These are phyloP conservation scores for Anomalospiza imberbis DNA, from an alignment of 2,797 vertebrate species.

Conservation along the genomic window DNA sequence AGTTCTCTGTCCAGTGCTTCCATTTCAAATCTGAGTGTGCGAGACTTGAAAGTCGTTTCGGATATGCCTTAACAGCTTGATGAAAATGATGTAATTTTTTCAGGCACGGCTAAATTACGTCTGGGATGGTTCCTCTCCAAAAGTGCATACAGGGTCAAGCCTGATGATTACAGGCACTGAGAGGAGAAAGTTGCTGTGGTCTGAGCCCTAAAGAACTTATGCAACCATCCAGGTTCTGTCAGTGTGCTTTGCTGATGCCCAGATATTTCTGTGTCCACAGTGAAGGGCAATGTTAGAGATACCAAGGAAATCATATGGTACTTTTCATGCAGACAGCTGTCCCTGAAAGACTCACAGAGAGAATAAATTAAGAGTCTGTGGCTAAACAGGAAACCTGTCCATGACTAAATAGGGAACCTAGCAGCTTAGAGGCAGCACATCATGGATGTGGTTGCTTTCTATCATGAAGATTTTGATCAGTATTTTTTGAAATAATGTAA, in stretches of 20 bases:
- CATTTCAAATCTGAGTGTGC: neutral
- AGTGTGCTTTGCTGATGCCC: neutral
- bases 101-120: neutral
- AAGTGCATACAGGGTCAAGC: neutral
- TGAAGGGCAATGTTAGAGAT: neutral
- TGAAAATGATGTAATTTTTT: neutral
- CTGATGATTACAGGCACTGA: neutral
- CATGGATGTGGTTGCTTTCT: fast-evolving
- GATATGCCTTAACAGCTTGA: neutral
- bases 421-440: neutral
- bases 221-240: neutral
- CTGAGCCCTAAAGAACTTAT: neutral
- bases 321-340: neutral
- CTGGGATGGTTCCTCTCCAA: neutral
- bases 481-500: neutral
- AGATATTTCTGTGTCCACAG: neutral
- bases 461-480: neutral
- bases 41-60: neutral
- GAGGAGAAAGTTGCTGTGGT: neutral
- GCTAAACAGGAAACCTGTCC: neutral
- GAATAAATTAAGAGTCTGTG: neutral
- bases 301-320: neutral
- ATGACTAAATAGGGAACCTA: neutral
- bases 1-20: neutral
- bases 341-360: neutral